These are phyloP conservation scores for Callospermophilus lateralis DNA, from an alignment of 2,113 vertebrate species.

Conservation along the genomic window DNA sequence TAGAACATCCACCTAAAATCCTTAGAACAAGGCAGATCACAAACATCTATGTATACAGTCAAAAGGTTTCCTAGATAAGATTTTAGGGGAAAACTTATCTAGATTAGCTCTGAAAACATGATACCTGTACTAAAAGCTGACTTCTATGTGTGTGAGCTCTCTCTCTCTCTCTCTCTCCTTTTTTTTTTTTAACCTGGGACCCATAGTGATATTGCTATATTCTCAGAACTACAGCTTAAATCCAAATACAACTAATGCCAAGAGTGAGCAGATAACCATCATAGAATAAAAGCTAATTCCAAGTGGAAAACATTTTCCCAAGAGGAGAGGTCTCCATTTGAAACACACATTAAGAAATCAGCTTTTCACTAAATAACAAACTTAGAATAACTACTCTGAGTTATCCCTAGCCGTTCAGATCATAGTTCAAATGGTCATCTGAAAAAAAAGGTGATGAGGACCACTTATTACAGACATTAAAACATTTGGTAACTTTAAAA, in stretches of 20 bases:
- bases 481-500: slow-evolving; percentile 86
- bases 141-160: slow-evolving; percentile 21
- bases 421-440: slow-evolving; percentile 80
- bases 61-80: not conserved
- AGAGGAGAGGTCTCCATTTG: slow-evolving; percentile 32
- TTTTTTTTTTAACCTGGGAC: slow-evolving; percentile 57
- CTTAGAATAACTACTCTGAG: slow-evolving; percentile 46
- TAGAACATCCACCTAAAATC: not conserved
- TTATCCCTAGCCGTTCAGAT: slow-evolving; percentile 63
- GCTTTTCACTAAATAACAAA: slow-evolving; percentile 77
- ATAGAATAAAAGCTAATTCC: slow-evolving; percentile 64
- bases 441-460: slow-evolving; percentile 66
- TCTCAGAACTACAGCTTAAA: slow-evolving; percentile 58
- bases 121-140: not conserved
- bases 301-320: slow-evolving; percentile 55
- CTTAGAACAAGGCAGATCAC: not conserved
- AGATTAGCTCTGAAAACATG: not conserved
- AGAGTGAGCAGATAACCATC: slow-evolving; percentile 67
- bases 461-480: slow-evolving; percentile 83
- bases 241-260: slow-evolving; percentile 34
- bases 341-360: slow-evolving; percentile 67
- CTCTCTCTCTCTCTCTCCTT: too few species aligned
- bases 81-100: not conserved
- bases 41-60: not conserved
- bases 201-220: not conserved